Percentiles rank a stretch among this genome's conserved stretches.
Evolutionary conservation across 2,113 vertebrate species (phyloP).

Genomic region (Meriones unguiculatus): DNA sequence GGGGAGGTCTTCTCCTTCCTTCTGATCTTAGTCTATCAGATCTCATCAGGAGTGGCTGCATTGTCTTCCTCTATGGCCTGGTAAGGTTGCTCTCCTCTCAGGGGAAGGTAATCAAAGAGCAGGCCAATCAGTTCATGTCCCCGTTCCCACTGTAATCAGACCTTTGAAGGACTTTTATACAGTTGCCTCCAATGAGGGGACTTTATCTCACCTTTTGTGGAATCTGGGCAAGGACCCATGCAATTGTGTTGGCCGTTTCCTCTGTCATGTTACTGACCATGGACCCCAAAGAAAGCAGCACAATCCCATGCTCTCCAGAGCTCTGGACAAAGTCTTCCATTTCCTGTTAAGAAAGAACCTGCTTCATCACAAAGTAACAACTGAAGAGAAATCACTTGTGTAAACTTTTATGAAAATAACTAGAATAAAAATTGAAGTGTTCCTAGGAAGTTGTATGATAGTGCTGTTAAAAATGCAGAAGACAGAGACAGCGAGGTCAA

Average conservation of each 20-base stretch:
- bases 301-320: constrained; percentile 90
- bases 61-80: no score
- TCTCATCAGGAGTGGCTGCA: no score
- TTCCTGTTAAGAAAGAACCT: constrained; percentile 84
- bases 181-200: fast-evolving
- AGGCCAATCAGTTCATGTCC: no score
- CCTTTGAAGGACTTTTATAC: no score
- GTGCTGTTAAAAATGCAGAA: background rate
- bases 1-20: no score
- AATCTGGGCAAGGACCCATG: constrained; percentile 10
- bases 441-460: background rate
- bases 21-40: no score
- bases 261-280: background rate
- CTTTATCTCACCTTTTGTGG: constrained; percentile 15
- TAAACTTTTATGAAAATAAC: background rate
- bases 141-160: no score
- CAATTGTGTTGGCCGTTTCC: background rate
- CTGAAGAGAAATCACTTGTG: background rate
- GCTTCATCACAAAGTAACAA: background rate
- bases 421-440: background rate
- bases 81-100: no score
- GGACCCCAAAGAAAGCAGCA: constrained; percentile 89
- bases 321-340: constrained; percentile 93
- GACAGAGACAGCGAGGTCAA: background rate
- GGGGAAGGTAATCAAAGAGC: no score